phyloP scores from a whole-genome alignment of 2,888 invertebrate species.

The Glyphotaelius pellucidus region DNA sequence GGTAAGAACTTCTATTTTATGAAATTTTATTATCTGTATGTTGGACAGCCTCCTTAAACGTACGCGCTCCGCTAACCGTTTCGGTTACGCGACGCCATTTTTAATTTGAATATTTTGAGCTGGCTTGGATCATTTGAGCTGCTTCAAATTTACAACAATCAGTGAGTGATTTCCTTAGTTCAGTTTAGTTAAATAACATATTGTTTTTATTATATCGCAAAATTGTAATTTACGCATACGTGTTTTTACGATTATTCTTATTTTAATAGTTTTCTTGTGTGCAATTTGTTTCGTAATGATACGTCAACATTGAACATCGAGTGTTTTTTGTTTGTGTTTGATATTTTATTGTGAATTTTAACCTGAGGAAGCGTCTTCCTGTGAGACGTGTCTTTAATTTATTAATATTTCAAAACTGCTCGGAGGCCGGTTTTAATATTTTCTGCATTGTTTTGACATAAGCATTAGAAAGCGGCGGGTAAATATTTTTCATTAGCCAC shows the following conservation, averaged over 20 bases:
- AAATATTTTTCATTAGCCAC: slow-evolving; percentile 18
- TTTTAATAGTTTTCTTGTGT: slow-evolving; percentile 34
- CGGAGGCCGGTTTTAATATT: not conserved
- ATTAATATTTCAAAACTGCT: not conserved
- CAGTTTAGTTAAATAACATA: not conserved
- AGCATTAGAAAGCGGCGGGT: slow-evolving; percentile 31
- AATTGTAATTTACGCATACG: not conserved
- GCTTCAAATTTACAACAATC: slow-evolving; percentile 11
- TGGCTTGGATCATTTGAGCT: slow-evolving; percentile 29
- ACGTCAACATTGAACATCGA: slow-evolving; percentile 45
- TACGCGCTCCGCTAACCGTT: slow-evolving; percentile 53
- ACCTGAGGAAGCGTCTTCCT: not conserved
- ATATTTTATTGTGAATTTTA: slow-evolving; percentile 11
- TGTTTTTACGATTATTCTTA: not conserved
- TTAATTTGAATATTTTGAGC: slow-evolving; percentile 57
- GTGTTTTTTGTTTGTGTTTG: slow-evolving; percentile 26
- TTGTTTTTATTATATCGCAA: not conserved
- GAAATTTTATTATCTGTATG: not conserved
- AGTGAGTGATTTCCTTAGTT: slow-evolving; percentile 40
- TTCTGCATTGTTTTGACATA: slow-evolving; percentile 25
- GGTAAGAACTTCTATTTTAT: not conserved
- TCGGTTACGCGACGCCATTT: slow-evolving; percentile 61
- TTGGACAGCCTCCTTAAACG: slow-evolving; percentile 16
- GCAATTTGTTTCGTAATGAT: slow-evolving; percentile 49
- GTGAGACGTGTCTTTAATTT: not conserved